These are phyloP conservation scores for Mesembrinibis cayennensis DNA, from an alignment of 2,113 vertebrate genomes.

Conservation along the genomic window DNA sequence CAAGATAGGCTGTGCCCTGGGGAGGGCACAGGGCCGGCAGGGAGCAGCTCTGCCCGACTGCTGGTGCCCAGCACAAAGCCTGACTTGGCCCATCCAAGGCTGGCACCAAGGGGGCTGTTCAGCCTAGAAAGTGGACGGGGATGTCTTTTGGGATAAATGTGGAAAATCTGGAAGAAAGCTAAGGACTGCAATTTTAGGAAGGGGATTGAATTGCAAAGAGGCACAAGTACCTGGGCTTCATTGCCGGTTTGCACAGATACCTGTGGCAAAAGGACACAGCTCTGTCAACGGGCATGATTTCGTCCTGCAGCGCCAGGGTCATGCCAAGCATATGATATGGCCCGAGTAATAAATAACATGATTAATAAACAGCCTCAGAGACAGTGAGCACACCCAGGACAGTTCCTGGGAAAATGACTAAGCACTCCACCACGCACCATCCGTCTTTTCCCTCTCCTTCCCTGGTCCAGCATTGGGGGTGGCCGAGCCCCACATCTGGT, in stretches of 20 bases:
- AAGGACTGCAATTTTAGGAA: not conserved
- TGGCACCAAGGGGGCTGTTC: not conserved
- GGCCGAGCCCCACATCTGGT: not conserved
- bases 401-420: conserved; percentile 31
- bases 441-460: not conserved
- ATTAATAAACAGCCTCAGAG: not conserved
- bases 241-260: not conserved
- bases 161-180: not conserved
- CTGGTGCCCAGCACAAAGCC: not conserved
- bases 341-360: not conserved
- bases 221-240: not conserved
- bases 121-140: not conserved
- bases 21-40: not conserved
- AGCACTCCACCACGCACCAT: not conserved
- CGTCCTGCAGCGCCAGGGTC: not conserved
- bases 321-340: not conserved
- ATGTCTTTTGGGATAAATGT: not conserved
- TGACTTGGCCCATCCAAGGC: not conserved
- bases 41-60: not conserved
- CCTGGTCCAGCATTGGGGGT: not conserved
- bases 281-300: accelerated
- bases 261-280: accelerated
- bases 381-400: not conserved
- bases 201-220: not conserved
- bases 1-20: accelerated